Evolutionary conservation across 2,797 vertebrate species (phyloP).

Genomic region (Silurus lanzhouensis): DNA sequence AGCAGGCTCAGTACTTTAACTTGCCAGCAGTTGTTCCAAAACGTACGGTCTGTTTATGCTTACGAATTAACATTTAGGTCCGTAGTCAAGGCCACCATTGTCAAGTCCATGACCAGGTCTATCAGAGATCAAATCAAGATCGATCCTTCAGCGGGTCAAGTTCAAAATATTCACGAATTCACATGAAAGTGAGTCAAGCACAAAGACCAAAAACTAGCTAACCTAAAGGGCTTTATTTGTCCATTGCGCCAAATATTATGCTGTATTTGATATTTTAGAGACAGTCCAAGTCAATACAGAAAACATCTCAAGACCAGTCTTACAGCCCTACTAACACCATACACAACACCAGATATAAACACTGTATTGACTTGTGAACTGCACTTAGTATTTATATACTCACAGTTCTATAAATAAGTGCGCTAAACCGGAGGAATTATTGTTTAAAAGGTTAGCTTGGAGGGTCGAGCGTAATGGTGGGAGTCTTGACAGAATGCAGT

Average conservation of each 20-base stretch:
- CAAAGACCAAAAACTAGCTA: background rate
- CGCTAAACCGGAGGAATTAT: slow-evolving; percentile 21
- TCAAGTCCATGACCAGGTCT: slow-evolving; percentile 14
- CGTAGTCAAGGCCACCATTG: slow-evolving; percentile 4
- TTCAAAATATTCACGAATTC: background rate
- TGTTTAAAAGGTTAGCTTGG: slow-evolving; percentile 40
- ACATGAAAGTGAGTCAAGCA: background rate
- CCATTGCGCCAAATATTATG: background rate
- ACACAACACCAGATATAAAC: background rate
- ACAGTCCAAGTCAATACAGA: background rate
- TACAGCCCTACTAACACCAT: slow-evolving; percentile 1
- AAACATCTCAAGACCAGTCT: background rate
- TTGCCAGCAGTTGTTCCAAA: slow-evolving; percentile 15
- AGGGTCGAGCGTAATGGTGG: slow-evolving; percentile 36
- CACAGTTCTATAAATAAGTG: slow-evolving; percentile 40
- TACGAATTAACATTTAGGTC: background rate
- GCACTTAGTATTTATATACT: slow-evolving; percentile 32
- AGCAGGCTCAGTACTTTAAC: slow-evolving; percentile 22
- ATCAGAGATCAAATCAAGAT: slow-evolving; percentile 5
- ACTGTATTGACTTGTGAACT: slow-evolving; percentile 1
- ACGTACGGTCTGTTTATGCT: slow-evolving; percentile 7
- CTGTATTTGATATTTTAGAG: background rate
- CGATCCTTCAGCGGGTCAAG: background rate
- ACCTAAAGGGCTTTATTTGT: background rate
- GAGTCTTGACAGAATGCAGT: slow-evolving; percentile 54